A percentile compares a stretch with the other conserved stretches of the same genome.
Evolutionary conservation across 2,113 vertebrate genomes (phyloP).

Genomic region (Neolamprologus toae): DNA sequence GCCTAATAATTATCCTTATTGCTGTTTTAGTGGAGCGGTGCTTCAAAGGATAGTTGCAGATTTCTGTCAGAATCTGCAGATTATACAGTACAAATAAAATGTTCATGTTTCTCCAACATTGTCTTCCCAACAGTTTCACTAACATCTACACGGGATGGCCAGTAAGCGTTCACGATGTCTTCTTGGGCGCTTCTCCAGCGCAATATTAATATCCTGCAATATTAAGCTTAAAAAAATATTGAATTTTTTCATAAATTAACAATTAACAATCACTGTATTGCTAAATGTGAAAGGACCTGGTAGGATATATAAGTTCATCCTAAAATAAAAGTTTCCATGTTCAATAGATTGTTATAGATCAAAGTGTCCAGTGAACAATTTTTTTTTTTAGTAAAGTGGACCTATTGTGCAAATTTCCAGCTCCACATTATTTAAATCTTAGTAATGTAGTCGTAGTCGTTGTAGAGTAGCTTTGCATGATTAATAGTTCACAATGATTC

Average conservation of each 20-base stretch:
- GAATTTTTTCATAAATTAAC: background rate
- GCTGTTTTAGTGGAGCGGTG: fast-evolving
- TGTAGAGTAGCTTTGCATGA: background rate
- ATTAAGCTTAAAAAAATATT: background rate
- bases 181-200: fast-evolving
- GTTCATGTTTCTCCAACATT: background rate
- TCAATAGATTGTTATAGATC: background rate
- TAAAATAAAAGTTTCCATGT: background rate
- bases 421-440: background rate
- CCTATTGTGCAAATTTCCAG: background rate
- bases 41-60: fast-evolving
- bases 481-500: background rate
- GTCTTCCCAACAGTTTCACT: background rate
- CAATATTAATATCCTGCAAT: background rate
- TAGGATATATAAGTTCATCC: background rate
- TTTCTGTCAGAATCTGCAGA: background rate
- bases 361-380: too few species aligned
- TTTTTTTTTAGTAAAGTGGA: too few species aligned
- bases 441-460: background rate
- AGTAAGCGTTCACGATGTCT: too few species aligned
- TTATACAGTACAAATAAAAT: background rate
- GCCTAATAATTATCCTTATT: fast-evolving
- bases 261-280: background rate
- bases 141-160: too few species aligned
- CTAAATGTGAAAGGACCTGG: background rate